These are phyloP conservation scores for Palythoa grandis DNA, from an alignment of 92 coral and sea anemone species.

Conservation along the genomic window DNA sequence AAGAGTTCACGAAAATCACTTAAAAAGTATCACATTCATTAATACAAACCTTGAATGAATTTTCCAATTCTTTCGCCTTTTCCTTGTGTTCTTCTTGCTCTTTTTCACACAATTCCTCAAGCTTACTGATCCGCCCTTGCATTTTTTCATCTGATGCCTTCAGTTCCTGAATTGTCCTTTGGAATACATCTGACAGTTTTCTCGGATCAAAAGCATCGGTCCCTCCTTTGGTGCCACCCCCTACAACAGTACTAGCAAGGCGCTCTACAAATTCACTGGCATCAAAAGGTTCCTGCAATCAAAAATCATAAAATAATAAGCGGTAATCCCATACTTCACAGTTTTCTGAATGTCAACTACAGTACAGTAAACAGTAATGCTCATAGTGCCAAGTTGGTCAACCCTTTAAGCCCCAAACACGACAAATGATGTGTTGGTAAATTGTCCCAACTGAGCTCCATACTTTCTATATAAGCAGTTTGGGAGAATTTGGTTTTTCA, in stretches of 20 bases:
- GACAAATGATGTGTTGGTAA: no score
- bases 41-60: constrained; percentile 76
- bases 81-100: constrained; percentile 95
- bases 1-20: no score
- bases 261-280: constrained; percentile 94
- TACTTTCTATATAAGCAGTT: no score
- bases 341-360: no score
- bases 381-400: no score
- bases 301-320: no score
- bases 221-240: constrained; percentile 96
- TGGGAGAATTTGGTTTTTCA: no score
- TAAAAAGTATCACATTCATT: neutral
- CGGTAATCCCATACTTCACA: no score
- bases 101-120: constrained; percentile 88
- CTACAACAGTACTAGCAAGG: constrained; percentile 94
- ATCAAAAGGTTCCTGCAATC: constrained; percentile 86
- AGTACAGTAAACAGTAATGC: no score
- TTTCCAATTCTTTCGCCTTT: constrained; percentile 79
- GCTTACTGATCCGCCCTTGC: constrained; percentile 96
- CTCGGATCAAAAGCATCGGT: constrained; percentile 84
- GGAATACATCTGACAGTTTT: constrained; percentile 81
- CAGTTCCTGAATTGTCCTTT: constrained; percentile 84
- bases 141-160: constrained; percentile 86
- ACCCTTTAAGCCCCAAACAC: no score
- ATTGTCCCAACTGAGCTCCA: no score